Base-by-base conservation (phyloP, 2,888 invertebrate species). In the Cybosia mesomella region DNA sequence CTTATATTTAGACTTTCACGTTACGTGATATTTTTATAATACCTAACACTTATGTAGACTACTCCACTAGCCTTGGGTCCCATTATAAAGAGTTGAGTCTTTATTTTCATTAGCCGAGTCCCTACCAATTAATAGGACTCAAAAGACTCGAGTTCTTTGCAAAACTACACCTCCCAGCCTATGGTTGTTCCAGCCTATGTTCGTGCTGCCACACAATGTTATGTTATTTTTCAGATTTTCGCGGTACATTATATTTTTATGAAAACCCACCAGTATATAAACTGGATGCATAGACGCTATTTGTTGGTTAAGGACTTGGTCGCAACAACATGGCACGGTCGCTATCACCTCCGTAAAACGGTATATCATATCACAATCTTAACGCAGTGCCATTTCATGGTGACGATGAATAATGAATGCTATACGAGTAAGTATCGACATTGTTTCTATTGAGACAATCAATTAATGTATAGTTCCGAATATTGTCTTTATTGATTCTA, bases 1-100 rank as follows among this genome's bases (percentile, higher is more conserved):
- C 13, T 49, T 22, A 18, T 49, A 49, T 28, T 61, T 28, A 28
- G n/a, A 49, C 61, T 61, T 59, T 59, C 59, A 9, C 24, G 59
- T 59, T 59, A 39, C 24, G 10, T 59, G 18, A 24, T 24, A 24
- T 24, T 36, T 59, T 59, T 21, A 15, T 18, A 9, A 39, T 24
- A 39, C 15, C 15, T 22, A 39, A 24, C 18, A 36, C 22, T 39
- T 39, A 22, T 2, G 18, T 18, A 49, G 8, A n/a, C 9, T 49
- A 49, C 1, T 49, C n/a, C n/a, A 49, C 4, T 18, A 49, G 9
- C 43, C 39, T 39, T 7, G 7, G 1, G n/a, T n/a, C 1, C n/a
- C 18, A 2, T 49, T 49, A 49, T 34, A 34, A 34, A n/a, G 9
- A 49, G 7, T 18, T 18, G 18, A 18, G 18, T n/a, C 49, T 49